Evolutionary conservation across 2,113 vertebrate species (phyloP).

Genomic region (Ctenodactylus gundi): DNA sequence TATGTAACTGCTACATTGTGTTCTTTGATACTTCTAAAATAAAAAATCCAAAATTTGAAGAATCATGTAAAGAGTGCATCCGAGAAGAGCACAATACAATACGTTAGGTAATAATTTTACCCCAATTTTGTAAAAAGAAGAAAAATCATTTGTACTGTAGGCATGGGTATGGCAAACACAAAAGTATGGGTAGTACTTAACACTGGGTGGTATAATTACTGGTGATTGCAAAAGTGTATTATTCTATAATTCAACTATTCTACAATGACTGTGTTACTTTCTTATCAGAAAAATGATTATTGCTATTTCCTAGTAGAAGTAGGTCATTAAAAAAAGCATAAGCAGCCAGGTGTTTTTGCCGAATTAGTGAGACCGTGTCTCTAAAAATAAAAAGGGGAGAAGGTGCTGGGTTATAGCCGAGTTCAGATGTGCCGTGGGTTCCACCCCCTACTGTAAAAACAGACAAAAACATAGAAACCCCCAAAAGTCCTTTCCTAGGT

Average conservation of each 20-base stretch:
- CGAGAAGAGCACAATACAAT: not conserved
- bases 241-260: not conserved
- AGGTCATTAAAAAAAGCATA: too few species aligned
- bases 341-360: too few species aligned
- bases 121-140: slow-evolving; percentile 15
- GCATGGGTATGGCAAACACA: not conserved
- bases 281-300: not conserved
- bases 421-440: too few species aligned
- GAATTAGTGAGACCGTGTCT: too few species aligned
- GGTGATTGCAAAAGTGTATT: not conserved
- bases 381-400: too few species aligned
- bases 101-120: not conserved
- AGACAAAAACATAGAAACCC: not conserved
- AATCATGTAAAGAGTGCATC: not conserved
- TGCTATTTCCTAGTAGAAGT: slow-evolving; percentile 20
- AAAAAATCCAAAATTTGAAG: slow-evolving; percentile 8
- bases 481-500: not conserved
- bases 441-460: too few species aligned
- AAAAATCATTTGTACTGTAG: not conserved
- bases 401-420: too few species aligned
- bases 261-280: not conserved
- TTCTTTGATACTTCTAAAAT: slow-evolving; percentile 27
- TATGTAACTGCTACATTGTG: not conserved
- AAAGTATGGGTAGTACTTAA: not conserved
- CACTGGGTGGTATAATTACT: not conserved